Base-by-base conservation (phyloP, 2,888 invertebrate genomes). In the Sialis fuliginosa region DNA sequence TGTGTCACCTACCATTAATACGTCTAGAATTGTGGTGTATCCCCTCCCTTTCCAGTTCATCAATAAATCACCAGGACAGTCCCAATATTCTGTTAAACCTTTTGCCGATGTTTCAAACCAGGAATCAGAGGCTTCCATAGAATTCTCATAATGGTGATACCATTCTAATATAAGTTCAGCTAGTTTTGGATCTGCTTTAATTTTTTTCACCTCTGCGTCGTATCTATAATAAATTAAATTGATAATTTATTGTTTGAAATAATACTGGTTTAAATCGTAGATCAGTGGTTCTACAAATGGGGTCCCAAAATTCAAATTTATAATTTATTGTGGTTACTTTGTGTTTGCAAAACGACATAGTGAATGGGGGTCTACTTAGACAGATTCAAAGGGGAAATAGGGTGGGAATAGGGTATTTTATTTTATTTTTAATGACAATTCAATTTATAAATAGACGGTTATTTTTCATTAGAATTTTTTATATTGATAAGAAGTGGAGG, bases 21-120 rank as follows among this genome's bases (percentile, higher is more conserved):
- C 56, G 54, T 80, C 72, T 43, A 89, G 63, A 49, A 88, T 65
- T 2, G 69, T 78, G 51, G 67, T 70, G 57, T 74, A 88, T 2
- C 86, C 86, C 50, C 69, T 73, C 46, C 75, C 72, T 54, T 79
- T 82, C 88, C 86, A 90, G 56, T 81, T 76, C 4, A 82, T 64
- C 54, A 79, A 61, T 10, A 66, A 64, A 56, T 85, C 77, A 0
- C 89, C 89, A 6, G 79, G 76, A 57, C 83, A 83, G 0, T 66
- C 63, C 72, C 75, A 69, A 57, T 77, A 80, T 51, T 79, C 74
- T 1, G 69, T 60, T 37, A 78, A 64, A 0, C 79, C 78, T 49
- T 65, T 65, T 1, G 79, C 69, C 0, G 87, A 85, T 42, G 83
- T 73, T 39, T 79, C 69, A 65, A 72, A 66, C 75, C 86, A 66